Evolutionary conservation across 2,888 invertebrate genomes (phyloP).

Genomic region (Amiota minor): DNA sequence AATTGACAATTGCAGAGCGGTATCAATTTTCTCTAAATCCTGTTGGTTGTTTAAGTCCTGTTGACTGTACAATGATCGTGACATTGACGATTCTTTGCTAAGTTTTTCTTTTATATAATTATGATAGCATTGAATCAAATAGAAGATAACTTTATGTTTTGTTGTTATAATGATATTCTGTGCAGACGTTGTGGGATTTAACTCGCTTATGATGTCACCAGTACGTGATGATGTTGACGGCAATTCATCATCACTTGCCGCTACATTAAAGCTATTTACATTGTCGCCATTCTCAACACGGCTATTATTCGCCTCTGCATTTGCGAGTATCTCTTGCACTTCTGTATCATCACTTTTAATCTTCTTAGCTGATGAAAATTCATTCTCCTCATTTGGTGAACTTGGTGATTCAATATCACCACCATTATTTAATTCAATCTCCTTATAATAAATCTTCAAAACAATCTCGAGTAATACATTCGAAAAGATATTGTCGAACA

Average conservation of each 20-base stretch:
- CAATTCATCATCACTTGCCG: conserved; percentile 42
- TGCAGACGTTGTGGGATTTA: conserved; percentile 45
- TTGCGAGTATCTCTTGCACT: conserved; percentile 70
- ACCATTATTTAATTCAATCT: conserved; percentile 41
- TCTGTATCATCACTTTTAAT: conserved; percentile 73
- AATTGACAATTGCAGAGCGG: conserved; percentile 46
- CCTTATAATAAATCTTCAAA: conserved; percentile 73
- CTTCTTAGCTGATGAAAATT: conserved; percentile 74
- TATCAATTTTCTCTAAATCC: conserved; percentile 39
- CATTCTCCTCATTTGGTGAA: conserved; percentile 47
- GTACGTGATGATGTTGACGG: conserved; percentile 55
- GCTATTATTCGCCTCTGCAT: conserved; percentile 58
- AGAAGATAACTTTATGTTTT: conserved; percentile 67
- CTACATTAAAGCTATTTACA: background rate
- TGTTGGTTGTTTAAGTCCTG: background rate
- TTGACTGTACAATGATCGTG: background rate
- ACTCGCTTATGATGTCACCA: conserved; percentile 14
- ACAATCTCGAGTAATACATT: conserved; percentile 76
- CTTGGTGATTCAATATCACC: conserved; percentile 27
- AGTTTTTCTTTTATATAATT: conserved; percentile 54
- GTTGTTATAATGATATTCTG: conserved; percentile 51
- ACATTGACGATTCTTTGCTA: background rate
- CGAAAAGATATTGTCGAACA: conserved; percentile 76
- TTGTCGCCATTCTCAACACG: conserved; percentile 37
- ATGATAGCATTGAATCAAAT: conserved; percentile 68